phyloP scores from a whole-genome alignment of 1,140 invertebrate genomes.

The Musca vetustissima region DNA sequence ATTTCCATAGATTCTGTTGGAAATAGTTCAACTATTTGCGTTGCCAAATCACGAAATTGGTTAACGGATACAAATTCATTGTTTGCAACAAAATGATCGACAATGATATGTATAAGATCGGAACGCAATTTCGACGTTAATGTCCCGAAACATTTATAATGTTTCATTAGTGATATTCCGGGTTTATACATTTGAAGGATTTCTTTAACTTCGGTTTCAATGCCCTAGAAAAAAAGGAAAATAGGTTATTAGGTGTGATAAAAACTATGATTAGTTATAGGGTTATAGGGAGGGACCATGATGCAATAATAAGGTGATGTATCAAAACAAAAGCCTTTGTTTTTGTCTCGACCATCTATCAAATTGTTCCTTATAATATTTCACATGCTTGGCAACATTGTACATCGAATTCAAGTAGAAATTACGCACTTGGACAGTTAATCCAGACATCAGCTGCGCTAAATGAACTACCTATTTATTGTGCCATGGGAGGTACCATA shows the following conservation, averaged over 20 bases:
- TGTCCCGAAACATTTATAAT: neutral
- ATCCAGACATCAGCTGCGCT: too few species aligned
- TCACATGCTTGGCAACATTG: too few species aligned
- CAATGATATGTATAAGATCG: neutral
- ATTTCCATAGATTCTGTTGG: neutral
- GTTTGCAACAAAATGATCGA: neutral
- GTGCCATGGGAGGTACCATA: too few species aligned
- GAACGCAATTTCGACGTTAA: neutral
- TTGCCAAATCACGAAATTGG: neutral
- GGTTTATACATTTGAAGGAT: neutral
- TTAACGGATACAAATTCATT: neutral
- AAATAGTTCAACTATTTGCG: conserved; percentile 6
- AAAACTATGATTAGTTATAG: too few species aligned
- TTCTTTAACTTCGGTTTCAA: neutral
- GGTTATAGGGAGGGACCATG: too few species aligned
- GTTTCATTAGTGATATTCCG: neutral
- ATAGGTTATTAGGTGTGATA: neutral
- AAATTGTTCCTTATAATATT: too few species aligned
- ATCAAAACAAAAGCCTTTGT: too few species aligned
- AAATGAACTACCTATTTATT: too few species aligned
- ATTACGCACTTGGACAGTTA: too few species aligned
- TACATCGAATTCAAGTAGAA: too few species aligned
- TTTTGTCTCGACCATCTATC: too few species aligned
- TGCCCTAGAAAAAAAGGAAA: neutral
- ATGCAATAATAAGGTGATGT: too few species aligned